Conservation (phyloP, 2,113 vertebrate genomes). For the Phalacrocorax pelagicus region DNA sequence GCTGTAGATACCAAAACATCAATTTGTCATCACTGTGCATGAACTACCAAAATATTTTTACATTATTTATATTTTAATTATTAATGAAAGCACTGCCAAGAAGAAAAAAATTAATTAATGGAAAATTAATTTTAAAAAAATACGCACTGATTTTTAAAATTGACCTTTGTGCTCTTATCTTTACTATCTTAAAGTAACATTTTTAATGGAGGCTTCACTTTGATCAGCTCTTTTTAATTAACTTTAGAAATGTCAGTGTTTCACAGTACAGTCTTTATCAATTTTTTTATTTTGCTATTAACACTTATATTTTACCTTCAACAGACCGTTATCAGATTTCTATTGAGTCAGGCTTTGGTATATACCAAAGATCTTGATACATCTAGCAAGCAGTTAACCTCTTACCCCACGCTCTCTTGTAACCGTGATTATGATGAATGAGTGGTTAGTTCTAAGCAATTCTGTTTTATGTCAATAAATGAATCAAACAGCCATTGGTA, state of each 20-base stretch:
- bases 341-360: slow-evolving; percentile 3
- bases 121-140: too few relatives aligned
- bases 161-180: too few relatives aligned
- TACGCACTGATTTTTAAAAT: too few relatives aligned
- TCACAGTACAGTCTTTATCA: slow-evolving; percentile 39
- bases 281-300: slow-evolving; percentile 59
- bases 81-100: neutral
- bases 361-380: slow-evolving; percentile 40
- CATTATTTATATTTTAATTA: slow-evolving; percentile 64
- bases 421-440: slow-evolving; percentile 62
- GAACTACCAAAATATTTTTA: slow-evolving; percentile 61
- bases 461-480: slow-evolving; percentile 65
- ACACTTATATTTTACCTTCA: slow-evolving; percentile 66
- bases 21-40: slow-evolving; percentile 49
- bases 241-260: slow-evolving; percentile 61
- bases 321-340: slow-evolving; percentile 52
- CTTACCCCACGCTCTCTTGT: slow-evolving; percentile 28
- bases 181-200: slow-evolving; percentile 48
- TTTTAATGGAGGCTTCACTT: slow-evolving; percentile 59
- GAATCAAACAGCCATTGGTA: slow-evolving; percentile 49
- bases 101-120: neutral
- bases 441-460: slow-evolving; percentile 47
- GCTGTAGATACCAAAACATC: slow-evolving; percentile 61
- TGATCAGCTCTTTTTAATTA: slow-evolving; percentile 66
- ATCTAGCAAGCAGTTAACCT: slow-evolving; percentile 64